Conservation (phyloP, 1,140 invertebrate genomes). For the Plodia interpunctella region DNA sequence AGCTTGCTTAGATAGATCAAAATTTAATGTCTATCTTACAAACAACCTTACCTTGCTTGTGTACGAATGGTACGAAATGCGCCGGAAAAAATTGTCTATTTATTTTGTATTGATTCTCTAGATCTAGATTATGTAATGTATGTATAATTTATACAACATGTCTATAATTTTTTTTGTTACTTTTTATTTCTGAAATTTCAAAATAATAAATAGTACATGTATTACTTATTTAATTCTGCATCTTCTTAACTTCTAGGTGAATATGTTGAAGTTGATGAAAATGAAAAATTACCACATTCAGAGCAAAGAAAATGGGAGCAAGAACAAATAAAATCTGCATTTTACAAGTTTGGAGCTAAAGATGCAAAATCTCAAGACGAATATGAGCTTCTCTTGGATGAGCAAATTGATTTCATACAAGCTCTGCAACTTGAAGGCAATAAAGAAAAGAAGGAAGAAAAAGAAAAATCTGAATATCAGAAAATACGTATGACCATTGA, state of each 20-base stretch:
- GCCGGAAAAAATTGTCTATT: no score
- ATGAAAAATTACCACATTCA: conserved; percentile 90
- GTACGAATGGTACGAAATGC: no score
- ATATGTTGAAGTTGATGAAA: conserved; percentile 93
- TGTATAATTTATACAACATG: no score
- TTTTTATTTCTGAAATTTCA: no score
- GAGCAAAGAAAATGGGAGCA: conserved; percentile 99
- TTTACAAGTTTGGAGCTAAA: conserved; percentile 95
- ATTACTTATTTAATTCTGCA: no score
- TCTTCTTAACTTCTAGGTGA: conserved; percentile 65
- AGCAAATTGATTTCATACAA: conserved; percentile 98
- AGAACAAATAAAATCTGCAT: conserved; percentile 95
- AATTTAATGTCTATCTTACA: no score
- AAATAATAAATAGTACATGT: no score
- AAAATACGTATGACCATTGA: conserved; percentile 90
- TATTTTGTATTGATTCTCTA: no score
- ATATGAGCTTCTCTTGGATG: conserved; percentile 96
- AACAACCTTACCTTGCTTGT: no score
- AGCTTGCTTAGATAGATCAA: no score
- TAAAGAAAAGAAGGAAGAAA: conserved; percentile 79
- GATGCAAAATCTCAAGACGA: conserved; percentile 88
- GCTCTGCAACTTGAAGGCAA: conserved; percentile 93
- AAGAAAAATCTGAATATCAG: conserved; percentile 82
- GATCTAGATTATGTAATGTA: no score
- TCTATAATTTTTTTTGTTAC: no score